Percentiles rank a stretch among this genome's conserved stretches.
Evolutionary conservation across 2,797 vertebrate species (phyloP).

Genomic region (Siniperca undulata): DNA sequence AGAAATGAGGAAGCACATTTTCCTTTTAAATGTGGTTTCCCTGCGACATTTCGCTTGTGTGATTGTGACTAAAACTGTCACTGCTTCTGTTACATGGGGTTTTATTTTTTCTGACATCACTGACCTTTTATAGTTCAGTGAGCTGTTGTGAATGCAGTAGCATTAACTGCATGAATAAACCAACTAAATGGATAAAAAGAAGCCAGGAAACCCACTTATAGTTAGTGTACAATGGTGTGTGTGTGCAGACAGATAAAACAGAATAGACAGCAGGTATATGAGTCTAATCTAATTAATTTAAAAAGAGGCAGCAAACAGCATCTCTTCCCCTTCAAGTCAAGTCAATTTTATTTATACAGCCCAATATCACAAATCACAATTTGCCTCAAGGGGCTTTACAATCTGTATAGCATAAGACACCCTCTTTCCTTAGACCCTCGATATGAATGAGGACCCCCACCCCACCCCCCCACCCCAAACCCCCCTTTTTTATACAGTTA

Average conservation of each 20-base stretch:
- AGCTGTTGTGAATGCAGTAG: too few relatives aligned
- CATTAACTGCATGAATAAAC: background rate
- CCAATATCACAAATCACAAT: too few relatives aligned
- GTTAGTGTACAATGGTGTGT: background rate
- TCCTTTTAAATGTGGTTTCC: conserved; percentile 11
- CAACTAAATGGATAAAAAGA: too few relatives aligned
- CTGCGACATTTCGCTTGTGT: too few relatives aligned
- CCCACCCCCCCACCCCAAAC: too few relatives aligned
- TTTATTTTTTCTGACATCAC: background rate
- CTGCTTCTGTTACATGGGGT: background rate
- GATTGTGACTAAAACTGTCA: background rate
- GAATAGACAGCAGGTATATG: background rate
- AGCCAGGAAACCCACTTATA: background rate
- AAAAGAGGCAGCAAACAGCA: background rate
- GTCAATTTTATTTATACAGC: too few relatives aligned
- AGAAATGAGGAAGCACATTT: conserved; percentile 15
- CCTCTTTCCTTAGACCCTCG: too few relatives aligned
- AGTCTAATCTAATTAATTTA: background rate
- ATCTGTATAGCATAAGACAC: too few relatives aligned
- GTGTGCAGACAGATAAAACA: background rate
- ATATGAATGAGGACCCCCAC: too few relatives aligned
- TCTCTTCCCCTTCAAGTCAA: too few relatives aligned
- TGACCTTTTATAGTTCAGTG: background rate
- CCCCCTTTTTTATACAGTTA: too few relatives aligned
- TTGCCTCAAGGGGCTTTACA: too few relatives aligned